These are phyloP conservation scores for Anser cygnoides DNA, from an alignment of 2,113 vertebrate species.

Conservation along the genomic window DNA sequence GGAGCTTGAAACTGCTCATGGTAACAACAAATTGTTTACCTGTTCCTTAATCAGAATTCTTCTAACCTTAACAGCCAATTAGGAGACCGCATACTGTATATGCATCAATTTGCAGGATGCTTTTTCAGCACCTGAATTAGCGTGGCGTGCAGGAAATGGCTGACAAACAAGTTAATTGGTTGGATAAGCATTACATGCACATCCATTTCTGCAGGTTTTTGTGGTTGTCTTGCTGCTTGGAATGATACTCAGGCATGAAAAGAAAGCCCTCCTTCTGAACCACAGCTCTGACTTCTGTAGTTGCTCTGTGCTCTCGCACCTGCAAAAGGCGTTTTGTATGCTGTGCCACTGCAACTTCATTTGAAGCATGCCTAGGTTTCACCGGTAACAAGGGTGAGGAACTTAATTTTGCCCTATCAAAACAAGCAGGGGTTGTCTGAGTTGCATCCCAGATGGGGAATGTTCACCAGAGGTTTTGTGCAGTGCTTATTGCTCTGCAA, in stretches of 20 bases:
- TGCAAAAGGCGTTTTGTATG: background rate
- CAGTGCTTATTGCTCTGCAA: background rate
- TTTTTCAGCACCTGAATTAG: background rate
- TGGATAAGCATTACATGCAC: background rate
- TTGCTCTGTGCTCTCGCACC: background rate
- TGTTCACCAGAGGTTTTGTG: fast-evolving
- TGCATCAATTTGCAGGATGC: background rate
- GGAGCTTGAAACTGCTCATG: background rate
- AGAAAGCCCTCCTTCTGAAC: background rate
- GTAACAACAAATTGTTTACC: background rate
- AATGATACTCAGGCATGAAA: background rate
- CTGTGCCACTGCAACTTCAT: fast-evolving
- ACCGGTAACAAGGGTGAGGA: background rate
- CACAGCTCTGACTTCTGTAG: background rate
- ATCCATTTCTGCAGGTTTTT: background rate
- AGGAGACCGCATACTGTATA: background rate
- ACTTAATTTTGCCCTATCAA: background rate
- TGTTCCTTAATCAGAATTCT: background rate
- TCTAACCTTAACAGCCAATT: slow-evolving; percentile 23
- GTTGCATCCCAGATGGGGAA: background rate
- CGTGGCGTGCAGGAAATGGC: background rate
- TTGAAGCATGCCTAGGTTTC: background rate
- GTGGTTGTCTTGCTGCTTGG: background rate
- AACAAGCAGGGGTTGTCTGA: background rate
- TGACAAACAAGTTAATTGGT: background rate